Evolutionary conservation across 2,797 vertebrate genomes (phyloP).

Genomic region (Lemur catta): DNA sequence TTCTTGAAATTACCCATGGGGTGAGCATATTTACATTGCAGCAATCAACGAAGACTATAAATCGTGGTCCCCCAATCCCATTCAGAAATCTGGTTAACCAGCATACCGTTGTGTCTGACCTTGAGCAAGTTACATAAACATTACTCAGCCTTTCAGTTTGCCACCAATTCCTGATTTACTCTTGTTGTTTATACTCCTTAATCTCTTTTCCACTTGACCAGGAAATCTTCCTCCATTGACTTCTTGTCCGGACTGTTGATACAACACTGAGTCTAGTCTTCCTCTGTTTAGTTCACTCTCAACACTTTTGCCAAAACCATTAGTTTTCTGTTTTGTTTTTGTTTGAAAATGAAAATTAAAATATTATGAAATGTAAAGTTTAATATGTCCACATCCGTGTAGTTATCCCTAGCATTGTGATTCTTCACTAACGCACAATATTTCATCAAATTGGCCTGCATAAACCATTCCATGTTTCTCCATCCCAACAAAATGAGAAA

Average conservation of each 20-base stretch:
- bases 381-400: neutral
- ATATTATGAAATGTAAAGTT: neutral
- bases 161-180: neutral
- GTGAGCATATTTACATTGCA: neutral
- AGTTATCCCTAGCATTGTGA: too few species aligned
- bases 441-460: neutral
- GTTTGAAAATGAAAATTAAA: neutral
- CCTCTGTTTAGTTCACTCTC: neutral
- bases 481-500: neutral
- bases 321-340: neutral
- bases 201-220: neutral
- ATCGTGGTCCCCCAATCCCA: neutral
- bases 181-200: neutral
- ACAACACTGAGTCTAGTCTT: neutral
- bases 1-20: neutral
- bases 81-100: neutral
- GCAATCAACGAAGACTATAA: neutral
- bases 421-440: neutral
- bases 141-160: neutral
- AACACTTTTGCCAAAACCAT: neutral
- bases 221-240: neutral
- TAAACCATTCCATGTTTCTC: neutral
- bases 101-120: neutral
- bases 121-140: neutral
- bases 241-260: neutral